These are phyloP conservation scores for Bimastos eiseni DNA, from an alignment of 2,888 invertebrate species.

Conservation along the genomic window DNA sequence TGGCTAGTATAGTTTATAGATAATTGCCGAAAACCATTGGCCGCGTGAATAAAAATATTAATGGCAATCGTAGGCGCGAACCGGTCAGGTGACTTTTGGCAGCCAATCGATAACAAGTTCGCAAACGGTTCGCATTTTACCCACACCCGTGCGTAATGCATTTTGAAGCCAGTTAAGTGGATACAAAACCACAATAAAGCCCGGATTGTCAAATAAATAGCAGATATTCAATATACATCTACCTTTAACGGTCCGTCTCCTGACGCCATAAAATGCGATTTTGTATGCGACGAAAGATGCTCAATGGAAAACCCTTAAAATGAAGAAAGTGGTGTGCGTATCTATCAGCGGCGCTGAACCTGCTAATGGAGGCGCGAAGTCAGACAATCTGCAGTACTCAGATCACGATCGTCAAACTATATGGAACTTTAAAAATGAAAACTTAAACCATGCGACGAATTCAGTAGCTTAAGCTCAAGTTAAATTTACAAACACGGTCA, in stretches of 20 bases:
- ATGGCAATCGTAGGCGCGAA: too few relatives aligned
- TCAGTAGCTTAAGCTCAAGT: background rate
- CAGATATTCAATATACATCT: background rate
- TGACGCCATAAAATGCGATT: background rate
- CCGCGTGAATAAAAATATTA: too few relatives aligned
- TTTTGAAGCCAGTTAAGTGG: too few relatives aligned
- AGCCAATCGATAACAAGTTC: too few relatives aligned
- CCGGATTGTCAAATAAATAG: background rate
- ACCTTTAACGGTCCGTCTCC: constrained; percentile 17
- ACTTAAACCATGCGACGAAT: background rate
- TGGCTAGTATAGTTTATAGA: too few relatives aligned
- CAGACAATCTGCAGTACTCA: background rate
- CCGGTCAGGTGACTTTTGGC: too few relatives aligned
- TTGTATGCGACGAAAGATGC: background rate
- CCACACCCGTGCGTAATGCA: too few relatives aligned
- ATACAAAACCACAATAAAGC: background rate
- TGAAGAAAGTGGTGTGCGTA: background rate
- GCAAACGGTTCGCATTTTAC: too few relatives aligned
- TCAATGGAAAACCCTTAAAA: background rate
- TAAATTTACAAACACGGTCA: background rate
- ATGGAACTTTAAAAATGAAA: background rate
- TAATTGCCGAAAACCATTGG: too few relatives aligned
- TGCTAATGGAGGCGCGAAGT: background rate
- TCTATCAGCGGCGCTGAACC: background rate
- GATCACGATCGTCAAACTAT: background rate